Evolutionary conservation across 2,113 vertebrate species (phyloP).

Genomic region (Microcebus jonahi): DNA sequence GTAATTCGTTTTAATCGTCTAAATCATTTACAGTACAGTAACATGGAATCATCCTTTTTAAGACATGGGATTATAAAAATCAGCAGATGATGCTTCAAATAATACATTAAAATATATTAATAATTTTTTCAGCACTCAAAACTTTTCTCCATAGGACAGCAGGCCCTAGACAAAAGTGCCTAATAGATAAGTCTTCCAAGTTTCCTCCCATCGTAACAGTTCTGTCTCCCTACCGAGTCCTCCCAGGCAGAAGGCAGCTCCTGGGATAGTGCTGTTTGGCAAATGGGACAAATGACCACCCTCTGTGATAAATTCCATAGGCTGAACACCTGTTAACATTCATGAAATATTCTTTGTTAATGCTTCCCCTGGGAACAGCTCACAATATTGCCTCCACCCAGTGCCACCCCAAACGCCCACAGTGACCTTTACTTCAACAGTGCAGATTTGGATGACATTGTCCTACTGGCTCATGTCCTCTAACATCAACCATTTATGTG

Average conservation of each 20-base stretch:
- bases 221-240: neutral
- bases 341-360: neutral
- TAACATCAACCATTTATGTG: neutral
- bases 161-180: neutral
- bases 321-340: neutral
- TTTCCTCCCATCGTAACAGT: neutral
- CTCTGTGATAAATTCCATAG: neutral
- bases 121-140: neutral
- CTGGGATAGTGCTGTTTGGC: neutral
- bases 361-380: neutral
- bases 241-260: neutral
- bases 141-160: neutral
- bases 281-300: neutral
- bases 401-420: neutral
- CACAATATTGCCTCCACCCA: neutral
- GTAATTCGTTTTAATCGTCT: slow-evolving; percentile 71
- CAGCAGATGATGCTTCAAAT: slow-evolving; percentile 24
- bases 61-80: slow-evolving; percentile 29
- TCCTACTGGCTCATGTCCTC: neutral
- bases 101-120: slow-evolving; percentile 47
- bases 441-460: neutral
- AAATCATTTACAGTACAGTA: slow-evolving; percentile 51
- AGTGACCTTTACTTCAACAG: neutral
- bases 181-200: neutral
- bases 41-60: slow-evolving; percentile 10